Evolutionary conservation across 2,888 invertebrate genomes (phyloP).

Genomic region (Chouioia cunea): DNA sequence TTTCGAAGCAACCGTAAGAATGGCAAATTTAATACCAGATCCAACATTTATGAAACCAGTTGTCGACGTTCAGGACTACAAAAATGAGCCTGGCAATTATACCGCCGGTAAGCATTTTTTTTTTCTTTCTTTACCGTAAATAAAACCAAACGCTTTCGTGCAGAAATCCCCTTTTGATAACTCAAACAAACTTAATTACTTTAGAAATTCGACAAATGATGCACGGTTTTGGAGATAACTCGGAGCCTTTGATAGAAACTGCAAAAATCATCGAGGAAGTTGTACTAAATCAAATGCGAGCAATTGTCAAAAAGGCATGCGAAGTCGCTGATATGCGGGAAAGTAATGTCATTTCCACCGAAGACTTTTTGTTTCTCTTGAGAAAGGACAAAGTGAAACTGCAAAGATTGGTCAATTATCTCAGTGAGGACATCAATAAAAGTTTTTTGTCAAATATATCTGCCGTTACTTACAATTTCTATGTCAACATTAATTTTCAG

Average conservation of each 20-base stretch:
- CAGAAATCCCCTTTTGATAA: neutral
- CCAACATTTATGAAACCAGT: conserved; percentile 50
- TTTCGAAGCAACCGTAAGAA: too few species aligned
- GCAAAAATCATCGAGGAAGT: conserved; percentile 88
- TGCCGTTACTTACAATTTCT: neutral
- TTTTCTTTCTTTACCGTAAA: too few species aligned
- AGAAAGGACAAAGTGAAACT: conserved; percentile 84
- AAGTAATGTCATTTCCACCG: conserved; percentile 70
- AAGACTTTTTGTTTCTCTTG: conserved; percentile 86
- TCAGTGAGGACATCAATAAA: conserved; percentile 62
- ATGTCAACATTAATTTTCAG: conserved; percentile 48
- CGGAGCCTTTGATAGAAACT: conserved; percentile 84
- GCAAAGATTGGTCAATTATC: conserved; percentile 81
- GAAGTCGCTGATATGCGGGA: conserved; percentile 76
- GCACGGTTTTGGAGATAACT: conserved; percentile 94
- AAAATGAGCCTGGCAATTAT: conserved; percentile 58
- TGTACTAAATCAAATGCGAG: conserved; percentile 83
- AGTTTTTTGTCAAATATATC: neutral
- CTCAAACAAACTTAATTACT: neutral
- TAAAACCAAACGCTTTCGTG: neutral
- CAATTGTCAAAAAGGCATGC: conserved; percentile 82
- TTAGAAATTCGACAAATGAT: conserved; percentile 86
- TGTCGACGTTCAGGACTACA: conserved; percentile 51
- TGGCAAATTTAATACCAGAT: conserved; percentile 49
- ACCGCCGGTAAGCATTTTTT: conserved; percentile 53